A percentile compares a stretch with the other conserved stretches of the same genome.
Evolutionary conservation across 2,113 vertebrate species (phyloP).

Genomic region (Anthoscopus minutus): DNA sequence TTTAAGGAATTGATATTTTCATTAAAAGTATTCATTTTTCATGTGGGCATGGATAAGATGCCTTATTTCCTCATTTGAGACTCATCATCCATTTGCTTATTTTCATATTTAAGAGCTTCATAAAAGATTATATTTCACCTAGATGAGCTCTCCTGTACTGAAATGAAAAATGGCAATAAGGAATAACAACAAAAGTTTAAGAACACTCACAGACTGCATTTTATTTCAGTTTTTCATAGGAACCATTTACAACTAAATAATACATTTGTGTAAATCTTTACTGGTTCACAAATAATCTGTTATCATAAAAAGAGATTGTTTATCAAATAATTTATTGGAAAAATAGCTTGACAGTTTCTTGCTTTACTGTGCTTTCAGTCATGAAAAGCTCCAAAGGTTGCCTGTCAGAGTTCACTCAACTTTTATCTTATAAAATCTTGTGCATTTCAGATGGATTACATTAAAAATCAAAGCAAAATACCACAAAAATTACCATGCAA

Average conservation of each 20-base stretch:
- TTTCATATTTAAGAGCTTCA: not conserved
- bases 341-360: not conserved
- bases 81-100: not conserved
- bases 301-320: not conserved
- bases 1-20: not conserved
- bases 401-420: not conserved
- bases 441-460: not conserved
- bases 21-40: not conserved
- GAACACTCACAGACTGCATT: not conserved
- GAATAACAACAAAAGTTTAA: not conserved
- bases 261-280: not conserved
- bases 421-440: not conserved
- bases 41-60: not conserved
- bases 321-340: not conserved
- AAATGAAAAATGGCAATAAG: not conserved
- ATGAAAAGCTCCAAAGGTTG: not conserved
- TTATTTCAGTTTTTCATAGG: not conserved
- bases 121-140: not conserved
- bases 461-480: not conserved
- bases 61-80: not conserved
- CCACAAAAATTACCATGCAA: accelerated
- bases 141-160: not conserved
- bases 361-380: not conserved
- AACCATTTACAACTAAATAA: not conserved
- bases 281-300: not conserved